Percentiles rank a stretch among this genome's conserved stretches.
Evolutionary conservation across 2,888 invertebrate genomes (phyloP).

Genomic region (Polyploca ridens): DNA sequence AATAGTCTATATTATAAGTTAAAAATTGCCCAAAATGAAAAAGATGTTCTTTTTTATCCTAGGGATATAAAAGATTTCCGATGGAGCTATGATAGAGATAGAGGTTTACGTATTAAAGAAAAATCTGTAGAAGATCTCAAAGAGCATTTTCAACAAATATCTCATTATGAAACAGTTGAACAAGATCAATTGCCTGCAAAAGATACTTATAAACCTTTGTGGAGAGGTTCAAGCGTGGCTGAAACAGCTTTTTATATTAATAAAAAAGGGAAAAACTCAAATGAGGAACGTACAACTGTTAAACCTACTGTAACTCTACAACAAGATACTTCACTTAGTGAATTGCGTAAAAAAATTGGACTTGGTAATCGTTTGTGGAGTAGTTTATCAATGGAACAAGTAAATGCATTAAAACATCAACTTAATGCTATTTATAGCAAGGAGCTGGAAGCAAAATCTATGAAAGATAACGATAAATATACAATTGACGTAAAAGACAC

Average conservation of each 20-base stretch:
- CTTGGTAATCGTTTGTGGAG: slow-evolving; percentile 92
- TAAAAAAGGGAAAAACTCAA: slow-evolving; percentile 79
- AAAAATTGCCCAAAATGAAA: slow-evolving; percentile 91
- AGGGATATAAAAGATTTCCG: slow-evolving; percentile 89
- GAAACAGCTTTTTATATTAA: slow-evolving; percentile 90
- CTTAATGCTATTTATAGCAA: slow-evolving; percentile 92
- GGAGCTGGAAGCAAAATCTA: slow-evolving; percentile 74
- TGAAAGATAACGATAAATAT: slow-evolving; percentile 78
- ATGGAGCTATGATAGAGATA: slow-evolving; percentile 91
- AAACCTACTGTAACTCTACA: slow-evolving; percentile 59
- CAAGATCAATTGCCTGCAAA: slow-evolving; percentile 75
- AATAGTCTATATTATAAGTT: slow-evolving; percentile 90
- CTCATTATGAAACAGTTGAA: slow-evolving; percentile 80
- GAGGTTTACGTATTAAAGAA: slow-evolving; percentile 91
- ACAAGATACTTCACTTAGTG: slow-evolving; percentile 74
- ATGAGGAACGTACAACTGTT: slow-evolving; percentile 46
- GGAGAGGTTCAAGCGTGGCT: slow-evolving; percentile 93
- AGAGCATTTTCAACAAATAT: slow-evolving; percentile 88
- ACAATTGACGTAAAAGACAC: slow-evolving; percentile 85
- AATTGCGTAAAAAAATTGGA: slow-evolving; percentile 80
- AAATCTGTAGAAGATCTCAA: slow-evolving; percentile 95
- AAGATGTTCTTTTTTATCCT: slow-evolving; percentile 92
- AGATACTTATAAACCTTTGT: slow-evolving; percentile 91
- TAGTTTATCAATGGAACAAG: slow-evolving; percentile 93
- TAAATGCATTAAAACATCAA: slow-evolving; percentile 91